These are phyloP conservation scores for Adelphocoris suturalis DNA, from an alignment of 2,888 invertebrate genomes.

Conservation along the genomic window DNA sequence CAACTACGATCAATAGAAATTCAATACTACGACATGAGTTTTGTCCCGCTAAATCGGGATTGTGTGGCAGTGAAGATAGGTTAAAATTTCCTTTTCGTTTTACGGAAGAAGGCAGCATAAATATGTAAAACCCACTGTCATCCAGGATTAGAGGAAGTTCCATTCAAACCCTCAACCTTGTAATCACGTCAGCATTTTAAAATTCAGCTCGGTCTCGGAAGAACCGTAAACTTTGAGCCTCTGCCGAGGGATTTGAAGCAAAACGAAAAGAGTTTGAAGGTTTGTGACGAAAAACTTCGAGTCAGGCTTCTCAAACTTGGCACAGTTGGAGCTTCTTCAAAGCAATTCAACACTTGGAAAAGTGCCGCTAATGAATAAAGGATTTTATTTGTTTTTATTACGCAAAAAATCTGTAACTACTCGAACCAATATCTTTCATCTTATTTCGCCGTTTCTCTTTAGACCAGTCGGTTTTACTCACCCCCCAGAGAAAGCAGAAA, in stretches of 20 bases:
- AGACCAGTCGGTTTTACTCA: background rate
- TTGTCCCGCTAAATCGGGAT: no score
- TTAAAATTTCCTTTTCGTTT: no score
- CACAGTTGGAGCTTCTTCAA: slow-evolving; percentile 3
- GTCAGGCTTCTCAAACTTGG: background rate
- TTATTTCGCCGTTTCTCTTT: slow-evolving; percentile 2
- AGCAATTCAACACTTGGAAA: slow-evolving; percentile 2
- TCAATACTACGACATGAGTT: no score
- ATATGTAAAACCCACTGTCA: background rate
- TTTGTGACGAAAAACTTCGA: slow-evolving; percentile 2
- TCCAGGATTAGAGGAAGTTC: background rate
- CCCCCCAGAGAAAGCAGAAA: background rate
- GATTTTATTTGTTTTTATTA: slow-evolving; percentile 36
- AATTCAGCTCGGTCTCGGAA: background rate
- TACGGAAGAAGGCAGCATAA: background rate
- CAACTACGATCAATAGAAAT: no score
- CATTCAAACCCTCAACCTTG: background rate
- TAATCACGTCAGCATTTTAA: background rate
- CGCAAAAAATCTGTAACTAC: background rate
- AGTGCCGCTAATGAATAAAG: slow-evolving; percentile 28
- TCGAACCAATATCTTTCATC: slow-evolving; percentile 26
- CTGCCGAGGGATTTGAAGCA: slow-evolving; percentile 16
- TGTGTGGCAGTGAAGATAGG: no score
- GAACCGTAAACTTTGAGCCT: background rate
- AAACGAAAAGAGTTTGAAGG: background rate